phyloP scores from a whole-genome alignment of 2,888 invertebrate genomes.

The Cantharis nigra region DNA sequence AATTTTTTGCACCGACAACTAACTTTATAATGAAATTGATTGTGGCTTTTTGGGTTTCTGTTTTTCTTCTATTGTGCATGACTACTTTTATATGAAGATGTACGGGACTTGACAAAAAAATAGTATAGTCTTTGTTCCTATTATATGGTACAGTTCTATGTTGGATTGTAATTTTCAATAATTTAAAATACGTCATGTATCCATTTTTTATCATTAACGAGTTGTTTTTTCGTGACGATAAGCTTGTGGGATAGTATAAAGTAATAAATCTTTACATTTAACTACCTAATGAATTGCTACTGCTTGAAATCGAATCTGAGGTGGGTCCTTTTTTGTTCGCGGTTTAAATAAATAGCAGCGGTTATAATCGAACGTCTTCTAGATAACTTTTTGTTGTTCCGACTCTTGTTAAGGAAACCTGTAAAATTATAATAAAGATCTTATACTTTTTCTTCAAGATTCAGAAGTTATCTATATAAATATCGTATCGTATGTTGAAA shows the following conservation, averaged over 20 bases:
- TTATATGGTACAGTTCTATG: not conserved
- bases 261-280: slow-evolving; percentile 42
- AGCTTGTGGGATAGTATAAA: slow-evolving; percentile 47
- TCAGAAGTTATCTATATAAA: slow-evolving; percentile 32
- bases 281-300: slow-evolving; percentile 46
- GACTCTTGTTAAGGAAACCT: slow-evolving; percentile 46
- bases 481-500: slow-evolving; percentile 41
- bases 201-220: slow-evolving; percentile 23
- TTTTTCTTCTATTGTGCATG: not conserved
- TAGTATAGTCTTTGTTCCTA: not conserved
- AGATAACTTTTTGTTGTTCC: slow-evolving; percentile 28
- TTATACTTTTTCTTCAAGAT: slow-evolving; percentile 42
- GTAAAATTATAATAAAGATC: slow-evolving; percentile 52
- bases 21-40: not conserved
- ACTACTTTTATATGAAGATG: not conserved
- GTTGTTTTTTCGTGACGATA: slow-evolving; percentile 25
- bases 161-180: slow-evolving; percentile 7
- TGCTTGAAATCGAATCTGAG: slow-evolving; percentile 40
- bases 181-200: slow-evolving; percentile 16
- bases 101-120: not conserved
- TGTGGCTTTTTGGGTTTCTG: not conserved
- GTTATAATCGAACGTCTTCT: slow-evolving; percentile 38
- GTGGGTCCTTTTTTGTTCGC: slow-evolving; percentile 46
- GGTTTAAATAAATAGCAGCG: slow-evolving; percentile 44
- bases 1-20: not conserved